phyloP scores from a whole-genome alignment of 2,888 invertebrate genomes.

The Scaptomyza caliginosa region DNA sequence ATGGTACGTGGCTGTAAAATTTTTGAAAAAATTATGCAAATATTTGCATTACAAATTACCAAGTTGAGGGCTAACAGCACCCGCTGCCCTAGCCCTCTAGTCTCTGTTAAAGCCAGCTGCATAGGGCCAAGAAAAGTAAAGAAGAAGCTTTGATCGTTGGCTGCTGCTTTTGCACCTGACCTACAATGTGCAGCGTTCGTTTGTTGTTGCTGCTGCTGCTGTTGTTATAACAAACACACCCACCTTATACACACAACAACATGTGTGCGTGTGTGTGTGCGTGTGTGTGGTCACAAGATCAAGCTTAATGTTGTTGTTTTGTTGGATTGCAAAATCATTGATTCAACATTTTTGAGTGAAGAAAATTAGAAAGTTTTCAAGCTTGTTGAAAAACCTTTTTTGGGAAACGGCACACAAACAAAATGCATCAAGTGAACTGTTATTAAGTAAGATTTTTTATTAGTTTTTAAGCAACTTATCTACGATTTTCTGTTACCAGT shows the following conservation, averaged over 20 bases:
- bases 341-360: constrained; percentile 29
- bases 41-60: constrained; percentile 75
- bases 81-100: not conserved
- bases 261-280: too few relatives aligned
- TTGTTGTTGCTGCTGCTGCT: constrained; percentile 30
- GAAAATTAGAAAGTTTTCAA: constrained; percentile 69
- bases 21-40: constrained; percentile 73
- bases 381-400: not conserved
- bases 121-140: constrained; percentile 32
- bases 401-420: too few relatives aligned
- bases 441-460: too few relatives aligned
- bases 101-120: constrained; percentile 37
- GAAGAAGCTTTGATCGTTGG: constrained; percentile 16
- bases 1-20: constrained; percentile 56
- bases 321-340: constrained; percentile 43
- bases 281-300: constrained; percentile 29
- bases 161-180: constrained; percentile 64
- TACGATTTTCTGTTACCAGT: too few relatives aligned
- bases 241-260: constrained; percentile 53
- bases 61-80: constrained; percentile 44
- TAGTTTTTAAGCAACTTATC: too few relatives aligned
- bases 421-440: not conserved
- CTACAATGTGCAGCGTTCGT: constrained; percentile 56
- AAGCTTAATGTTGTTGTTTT: constrained; percentile 1
- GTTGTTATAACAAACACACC: constrained; percentile 69